A percentile compares a stretch with the other conserved stretches of the same genome.
phyloP scores from a whole-genome alignment of 2,888 invertebrate species.

The Eupeodes luniger region DNA sequence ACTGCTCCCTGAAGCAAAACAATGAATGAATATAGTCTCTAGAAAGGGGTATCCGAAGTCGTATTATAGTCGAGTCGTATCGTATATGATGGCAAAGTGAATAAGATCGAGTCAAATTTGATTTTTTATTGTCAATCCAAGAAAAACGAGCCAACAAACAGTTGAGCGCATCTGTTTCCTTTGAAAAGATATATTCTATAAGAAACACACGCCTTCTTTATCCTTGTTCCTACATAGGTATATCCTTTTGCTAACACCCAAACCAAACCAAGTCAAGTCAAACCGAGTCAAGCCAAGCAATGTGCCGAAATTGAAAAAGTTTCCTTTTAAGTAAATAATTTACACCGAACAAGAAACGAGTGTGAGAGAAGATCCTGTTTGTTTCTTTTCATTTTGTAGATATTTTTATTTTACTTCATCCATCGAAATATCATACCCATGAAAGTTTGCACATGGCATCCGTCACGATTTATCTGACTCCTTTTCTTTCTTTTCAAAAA shows the following conservation, averaged over 20 bases:
- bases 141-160: constrained; percentile 36
- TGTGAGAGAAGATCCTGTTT: neutral
- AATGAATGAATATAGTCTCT: neutral
- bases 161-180: constrained; percentile 53
- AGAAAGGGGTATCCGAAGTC: neutral
- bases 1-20: constrained; percentile 24
- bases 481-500: constrained; percentile 9
- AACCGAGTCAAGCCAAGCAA: neutral
- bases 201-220: constrained; percentile 32
- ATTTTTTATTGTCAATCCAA: constrained; percentile 43
- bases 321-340: constrained; percentile 56
- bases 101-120: constrained; percentile 42
- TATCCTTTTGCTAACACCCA: constrained; percentile 8
- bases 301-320: constrained; percentile 47
- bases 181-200: constrained; percentile 2
- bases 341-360: constrained; percentile 34
- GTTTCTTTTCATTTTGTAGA: neutral
- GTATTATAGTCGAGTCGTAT: neutral
- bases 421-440: constrained; percentile 39
- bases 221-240: neutral
- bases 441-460: constrained; percentile 53
- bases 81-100: constrained; percentile 2
- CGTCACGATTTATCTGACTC: constrained; percentile 59
- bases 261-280: neutral
- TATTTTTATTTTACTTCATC: neutral